Evolutionary conservation across 2,888 invertebrate genomes (phyloP), one percentile per base, ranked within the genome.

Genomic region (Nebria salina): DNA sequence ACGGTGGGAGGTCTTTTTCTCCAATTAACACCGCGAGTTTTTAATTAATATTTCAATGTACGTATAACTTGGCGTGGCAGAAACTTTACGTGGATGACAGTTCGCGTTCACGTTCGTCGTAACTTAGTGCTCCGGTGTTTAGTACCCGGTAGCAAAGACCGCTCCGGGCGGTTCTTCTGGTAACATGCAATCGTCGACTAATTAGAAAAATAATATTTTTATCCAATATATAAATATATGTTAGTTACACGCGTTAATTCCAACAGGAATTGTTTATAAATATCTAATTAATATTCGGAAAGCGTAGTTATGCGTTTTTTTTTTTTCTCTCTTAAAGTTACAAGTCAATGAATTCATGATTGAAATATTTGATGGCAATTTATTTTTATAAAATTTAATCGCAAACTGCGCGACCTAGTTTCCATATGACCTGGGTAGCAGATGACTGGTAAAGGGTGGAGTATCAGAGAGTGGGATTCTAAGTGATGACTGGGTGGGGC

Each of bases 401-500:
- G n/a, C 26, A 26, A 70, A 70, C 20, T 70, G 11, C 25, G 70
- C 70, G 70, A 34, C 70, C 70, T 70, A 70, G 25, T 25, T 70
- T 54, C 54, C 54, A 54, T 54, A 4, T 54, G 54, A 54, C 54
- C 54, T 54, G 54, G 54, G 54, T 54, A 13, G 54, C 54, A 54
- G 54, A 54, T 54, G 54, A 8, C 54, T 54, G 54, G 54, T 54
- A 54, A 54, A 54, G 54, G 54, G 54, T 54, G 54, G 54, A 54
- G 54, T 54, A 54, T 13, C 54, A 54, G 13, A 54, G 54, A 54
- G 54, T 54, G 54, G 70, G 34, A 70, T 70, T 25, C 34, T 26
- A 34, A 70, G 26, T 70, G 25, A 70, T 70, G 70, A 70, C 70
- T 70, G 70, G 70, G 70, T 70, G 70, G 70, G 26, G 70, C 34